These are phyloP conservation scores for Alfaro cultratus DNA, from an alignment of 2,797 vertebrate genomes.

Conservation along the genomic window DNA sequence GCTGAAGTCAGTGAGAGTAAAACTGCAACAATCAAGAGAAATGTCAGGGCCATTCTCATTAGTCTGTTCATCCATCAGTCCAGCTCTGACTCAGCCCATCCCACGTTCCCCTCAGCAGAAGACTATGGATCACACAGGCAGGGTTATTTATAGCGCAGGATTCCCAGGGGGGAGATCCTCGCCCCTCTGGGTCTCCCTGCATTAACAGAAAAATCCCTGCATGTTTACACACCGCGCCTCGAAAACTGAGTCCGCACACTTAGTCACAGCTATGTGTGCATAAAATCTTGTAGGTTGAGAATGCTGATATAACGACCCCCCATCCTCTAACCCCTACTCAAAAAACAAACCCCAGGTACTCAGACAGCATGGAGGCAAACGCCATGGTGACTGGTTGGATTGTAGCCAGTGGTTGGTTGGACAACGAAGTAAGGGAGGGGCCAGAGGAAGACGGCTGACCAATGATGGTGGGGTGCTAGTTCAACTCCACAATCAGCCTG, in stretches of 20 bases:
- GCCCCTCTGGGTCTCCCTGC: conserved; percentile 50
- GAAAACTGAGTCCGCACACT: conserved; percentile 1
- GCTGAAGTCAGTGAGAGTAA: conserved; percentile 5
- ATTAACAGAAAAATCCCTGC: conserved; percentile 35
- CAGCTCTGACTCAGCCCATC: conserved; percentile 14
- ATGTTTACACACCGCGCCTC: conserved; percentile 32
- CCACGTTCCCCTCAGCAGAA: conserved; percentile 26
- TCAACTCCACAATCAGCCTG: conserved; percentile 37
- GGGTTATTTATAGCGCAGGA: conserved; percentile 72
- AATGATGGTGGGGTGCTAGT: conserved; percentile 27
- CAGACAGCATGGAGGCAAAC: conserved; percentile 52
- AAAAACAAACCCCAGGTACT: conserved; percentile 37
- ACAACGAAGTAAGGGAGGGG: conserved; percentile 31
- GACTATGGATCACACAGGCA: conserved; percentile 63
- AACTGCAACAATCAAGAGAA: conserved; percentile 32
- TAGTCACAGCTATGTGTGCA: conserved; percentile 11
- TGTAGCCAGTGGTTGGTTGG: conserved; percentile 50
- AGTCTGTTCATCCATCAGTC: conserved; percentile 38
- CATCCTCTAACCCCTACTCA: neutral
- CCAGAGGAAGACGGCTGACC: conserved; percentile 31
- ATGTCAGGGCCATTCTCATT: conserved; percentile 17
- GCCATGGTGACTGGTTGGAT: conserved; percentile 59
- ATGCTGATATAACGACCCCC: conserved; percentile 26
- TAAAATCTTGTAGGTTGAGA: conserved; percentile 18
- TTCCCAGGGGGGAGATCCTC: conserved; percentile 59